Evolutionary conservation across 1,140 invertebrate genomes (phyloP).

Genomic region (Drosophila sucinea): DNA sequence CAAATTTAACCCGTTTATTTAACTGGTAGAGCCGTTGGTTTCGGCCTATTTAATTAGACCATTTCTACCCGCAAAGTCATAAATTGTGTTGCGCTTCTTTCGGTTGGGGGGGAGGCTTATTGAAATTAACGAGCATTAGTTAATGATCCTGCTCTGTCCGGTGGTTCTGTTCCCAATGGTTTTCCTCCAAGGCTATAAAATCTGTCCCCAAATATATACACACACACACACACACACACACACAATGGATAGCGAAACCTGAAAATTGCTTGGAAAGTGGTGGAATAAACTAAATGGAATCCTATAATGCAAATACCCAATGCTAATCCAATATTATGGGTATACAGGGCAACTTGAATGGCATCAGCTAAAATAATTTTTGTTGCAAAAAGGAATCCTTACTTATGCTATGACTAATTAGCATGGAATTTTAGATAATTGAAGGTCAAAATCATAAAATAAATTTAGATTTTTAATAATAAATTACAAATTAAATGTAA

Average conservation of each 20-base stretch:
- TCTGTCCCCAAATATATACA: constrained; percentile 16
- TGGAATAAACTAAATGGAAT: constrained; percentile 2
- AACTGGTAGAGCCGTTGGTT: not conserved
- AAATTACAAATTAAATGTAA: not conserved
- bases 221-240: not conserved
- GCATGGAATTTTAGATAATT: no score
- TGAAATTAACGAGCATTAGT: constrained; percentile 71
- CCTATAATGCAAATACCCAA: constrained; percentile 1
- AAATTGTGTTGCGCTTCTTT: constrained; percentile 27
- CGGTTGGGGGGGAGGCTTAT: constrained; percentile 18
- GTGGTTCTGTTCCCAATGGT: not conserved
- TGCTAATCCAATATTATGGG: not conserved
- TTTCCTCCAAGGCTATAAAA: constrained; percentile 49
- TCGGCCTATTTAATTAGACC: constrained; percentile 34
- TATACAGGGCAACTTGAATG: not conserved
- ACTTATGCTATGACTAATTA: no score
- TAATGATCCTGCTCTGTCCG: constrained; percentile 52
- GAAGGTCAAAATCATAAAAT: no score
- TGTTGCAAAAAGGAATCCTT: no score
- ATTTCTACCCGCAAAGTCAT: constrained; percentile 14
- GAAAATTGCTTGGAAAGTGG: constrained; percentile 11
- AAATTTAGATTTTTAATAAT: not conserved
- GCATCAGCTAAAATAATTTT: no score
- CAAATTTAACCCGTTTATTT: constrained; percentile 7
- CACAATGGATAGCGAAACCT: not conserved